Evolutionary conservation across 2,888 invertebrate genomes (phyloP).

Genomic region (Andrena chrysosceles): DNA sequence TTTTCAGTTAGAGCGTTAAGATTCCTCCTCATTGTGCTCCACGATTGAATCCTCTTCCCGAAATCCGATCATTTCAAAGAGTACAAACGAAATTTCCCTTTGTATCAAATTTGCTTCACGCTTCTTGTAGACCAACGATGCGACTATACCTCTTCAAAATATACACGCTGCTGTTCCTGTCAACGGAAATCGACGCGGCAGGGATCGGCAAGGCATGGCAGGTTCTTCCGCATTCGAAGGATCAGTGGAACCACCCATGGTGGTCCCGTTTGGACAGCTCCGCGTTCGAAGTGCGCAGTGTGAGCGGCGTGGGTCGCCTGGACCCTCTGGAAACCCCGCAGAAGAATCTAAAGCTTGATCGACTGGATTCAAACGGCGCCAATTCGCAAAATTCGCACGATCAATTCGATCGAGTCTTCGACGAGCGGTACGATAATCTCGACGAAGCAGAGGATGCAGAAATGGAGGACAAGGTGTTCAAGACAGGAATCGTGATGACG

Average conservation of each 20-base stretch:
- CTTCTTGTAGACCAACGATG: constrained; percentile 51
- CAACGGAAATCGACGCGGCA: constrained; percentile 60
- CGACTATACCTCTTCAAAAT: constrained; percentile 31
- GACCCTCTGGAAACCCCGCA: constrained; percentile 37
- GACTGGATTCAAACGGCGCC: constrained; percentile 6
- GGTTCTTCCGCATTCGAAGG: constrained; percentile 70
- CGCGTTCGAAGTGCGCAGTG: constrained; percentile 77
- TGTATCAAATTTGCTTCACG: background rate
- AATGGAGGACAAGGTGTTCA: constrained; percentile 21
- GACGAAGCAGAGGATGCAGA: background rate
- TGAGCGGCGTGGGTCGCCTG: constrained; percentile 75
- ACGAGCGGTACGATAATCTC: background rate
- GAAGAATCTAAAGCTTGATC: background rate
- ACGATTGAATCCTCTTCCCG: too few species aligned
- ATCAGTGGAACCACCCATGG: constrained; percentile 67
- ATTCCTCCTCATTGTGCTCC: too few species aligned
- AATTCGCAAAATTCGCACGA: background rate
- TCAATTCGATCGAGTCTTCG: background rate
- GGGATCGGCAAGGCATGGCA: constrained; percentile 80
- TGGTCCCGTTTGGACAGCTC: constrained; percentile 76
- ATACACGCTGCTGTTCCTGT: constrained; percentile 54
- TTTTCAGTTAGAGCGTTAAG: too few species aligned
- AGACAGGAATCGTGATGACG: constrained; percentile 44
- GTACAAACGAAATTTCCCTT: background rate
- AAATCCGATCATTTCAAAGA: too few species aligned